Percentiles rank a stretch among this genome's conserved stretches.
Conservation (phyloP, 1,140 invertebrate genomes). For the Scaptomyza graminum region DNA sequence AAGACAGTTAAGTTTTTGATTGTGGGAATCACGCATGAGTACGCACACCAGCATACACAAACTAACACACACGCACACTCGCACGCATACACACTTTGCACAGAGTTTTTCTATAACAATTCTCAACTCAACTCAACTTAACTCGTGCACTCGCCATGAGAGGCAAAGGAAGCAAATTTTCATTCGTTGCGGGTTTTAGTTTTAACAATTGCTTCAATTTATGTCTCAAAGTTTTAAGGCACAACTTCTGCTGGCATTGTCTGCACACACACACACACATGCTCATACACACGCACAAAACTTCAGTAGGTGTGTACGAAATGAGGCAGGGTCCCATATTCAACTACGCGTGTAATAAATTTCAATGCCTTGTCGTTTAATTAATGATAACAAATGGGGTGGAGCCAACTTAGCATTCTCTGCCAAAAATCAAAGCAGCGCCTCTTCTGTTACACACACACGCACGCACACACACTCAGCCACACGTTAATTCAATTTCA, state of each 20-base stretch:
- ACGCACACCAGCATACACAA: constrained; percentile 52
- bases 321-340: constrained; percentile 22
- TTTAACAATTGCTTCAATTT: constrained; percentile 83
- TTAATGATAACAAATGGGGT: constrained; percentile 79
- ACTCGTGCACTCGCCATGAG: constrained; percentile 61
- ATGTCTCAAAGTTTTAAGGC: constrained; percentile 74
- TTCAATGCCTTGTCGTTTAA: constrained; percentile 82
- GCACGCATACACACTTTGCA: constrained; percentile 5
- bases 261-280: constrained; percentile 21
- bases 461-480: constrained; percentile 2
- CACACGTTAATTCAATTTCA: constrained; percentile 78
- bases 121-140: constrained; percentile 71
- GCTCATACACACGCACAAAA: neutral
- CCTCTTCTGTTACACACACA: constrained; percentile 8
- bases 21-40: constrained; percentile 82
- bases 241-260: constrained; percentile 58
- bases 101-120: constrained; percentile 61
- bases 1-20: constrained; percentile 82
- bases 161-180: constrained; percentile 60
- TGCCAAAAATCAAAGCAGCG: neutral
- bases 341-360: constrained; percentile 81
- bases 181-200: constrained; percentile 78
- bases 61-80: constrained; percentile 23
- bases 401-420: constrained; percentile 9
- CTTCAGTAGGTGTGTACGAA: constrained; percentile 7